Base-by-base conservation (phyloP, 2,888 invertebrate genomes). In the Spodoptera littoralis region DNA sequence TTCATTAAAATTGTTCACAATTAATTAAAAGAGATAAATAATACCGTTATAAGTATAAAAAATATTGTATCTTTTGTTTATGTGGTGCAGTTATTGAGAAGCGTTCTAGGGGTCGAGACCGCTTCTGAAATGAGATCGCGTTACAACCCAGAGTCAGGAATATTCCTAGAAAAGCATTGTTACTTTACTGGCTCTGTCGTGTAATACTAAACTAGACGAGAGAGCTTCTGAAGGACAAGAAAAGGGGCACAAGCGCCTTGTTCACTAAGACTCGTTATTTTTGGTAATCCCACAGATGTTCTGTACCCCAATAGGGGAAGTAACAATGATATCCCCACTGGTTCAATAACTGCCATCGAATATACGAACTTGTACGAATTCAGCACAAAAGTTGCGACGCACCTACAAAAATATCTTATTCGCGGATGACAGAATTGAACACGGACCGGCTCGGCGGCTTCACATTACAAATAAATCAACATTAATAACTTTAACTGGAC, bases 71-170 rank as follows among this genome's bases (percentile, higher is more conserved):
- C 46, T 68, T 61, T 71, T 66, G 65, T 65, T 36, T 71, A 67
- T 65, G 65, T 75, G 64, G 73, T 61, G 70, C 59, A 58, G 68
- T 65, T 76, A 78, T 62, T 58, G 45, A 67, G 63, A 73, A 77
- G 65, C 69, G 60, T 69, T 64, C 66, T 51, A 58, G 55, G 67
- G 60, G 56, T 66, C 65, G 70, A 71, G 62, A 71, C 59, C 76
- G 73, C 73, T 72, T 80, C 69, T 52, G 51, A 79, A 82, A 83
- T 84, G 87, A 88, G 88, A 87, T 87, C 88, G 83, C 74, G 78
- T 85, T 84, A 83, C 81, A 80, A 76, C 76, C 77, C 79, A 77
- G 73, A 67, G 61, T 79, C 46, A 66, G 66, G 60, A 72, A 56
- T 76, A 46, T 57, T 69, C 60, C 55, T 60, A 60, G 47, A 55